Conservation (phyloP, 1,140 invertebrate species). For the Orchestia grillus region DNA sequence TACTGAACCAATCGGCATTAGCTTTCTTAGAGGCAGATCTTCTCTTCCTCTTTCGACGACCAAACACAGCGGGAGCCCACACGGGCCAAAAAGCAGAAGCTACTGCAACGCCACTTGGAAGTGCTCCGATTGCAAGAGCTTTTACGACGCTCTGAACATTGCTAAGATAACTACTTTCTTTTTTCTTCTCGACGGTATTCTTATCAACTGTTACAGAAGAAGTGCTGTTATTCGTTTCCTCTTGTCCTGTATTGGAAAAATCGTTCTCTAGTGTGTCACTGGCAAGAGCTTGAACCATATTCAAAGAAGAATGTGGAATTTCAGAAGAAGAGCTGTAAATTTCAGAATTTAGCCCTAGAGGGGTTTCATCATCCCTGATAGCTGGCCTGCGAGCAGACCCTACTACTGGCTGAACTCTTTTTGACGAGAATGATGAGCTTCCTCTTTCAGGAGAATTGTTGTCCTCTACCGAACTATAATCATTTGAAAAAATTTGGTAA, state of each 20-base stretch:
- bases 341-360: neutral
- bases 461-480: neutral
- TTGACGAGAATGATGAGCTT: neutral
- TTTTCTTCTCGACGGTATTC: neutral
- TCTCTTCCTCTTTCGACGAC: conserved; percentile 51
- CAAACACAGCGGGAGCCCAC: conserved; percentile 66
- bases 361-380: conserved; percentile 54
- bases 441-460: neutral
- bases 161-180: neutral
- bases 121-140: conserved; percentile 64
- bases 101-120: conserved; percentile 66
- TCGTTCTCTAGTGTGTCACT: neutral
- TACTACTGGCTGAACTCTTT: neutral
- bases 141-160: conserved; percentile 60
- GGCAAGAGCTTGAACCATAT: neutral
- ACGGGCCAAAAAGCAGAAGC: conserved; percentile 65
- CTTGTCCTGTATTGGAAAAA: neutral
- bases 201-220: neutral
- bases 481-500: neutral
- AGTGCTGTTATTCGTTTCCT: neutral
- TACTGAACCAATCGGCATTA: conserved; percentile 62
- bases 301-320: neutral
- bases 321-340: neutral
- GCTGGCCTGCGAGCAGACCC: conserved; percentile 57
- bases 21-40: neutral